Evolutionary conservation across 2,113 vertebrate species (phyloP), one percentile per base, ranked within the genome.

Genomic region (Halcyon malimbica): DNA sequence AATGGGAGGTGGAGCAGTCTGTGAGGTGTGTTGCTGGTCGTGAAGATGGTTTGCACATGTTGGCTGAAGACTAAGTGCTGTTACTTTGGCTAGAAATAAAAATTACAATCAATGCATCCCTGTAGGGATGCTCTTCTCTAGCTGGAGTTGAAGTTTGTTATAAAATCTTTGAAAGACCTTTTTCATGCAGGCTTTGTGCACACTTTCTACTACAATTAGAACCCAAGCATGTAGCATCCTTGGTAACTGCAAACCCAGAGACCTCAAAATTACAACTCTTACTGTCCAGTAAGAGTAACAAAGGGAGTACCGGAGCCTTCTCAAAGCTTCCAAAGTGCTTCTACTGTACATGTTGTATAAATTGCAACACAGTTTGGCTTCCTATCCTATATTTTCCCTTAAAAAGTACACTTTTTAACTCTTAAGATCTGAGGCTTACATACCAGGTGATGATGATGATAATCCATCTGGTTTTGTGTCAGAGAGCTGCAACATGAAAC

Each of bases 1-100:
- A 4, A 17, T 0, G 2, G 37, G 46, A 44, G 63, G 19, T 29
- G n/a, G 31, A n/a, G 16, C 16, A 15, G 2, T 6, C n/a, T 53
- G 17, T 10, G 5, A 0, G 1, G 2, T 4, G 17, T 13, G 44
- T 28, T 16, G 4, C 73, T 62, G n/a, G 5, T 23, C 26, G 0
- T 3, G 2, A 16, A 12, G 5, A 1, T 28, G 65, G 50, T 21
- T 93, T 35, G 46, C n/a, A 11, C 13, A 1, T 4, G 6, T 21
- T 69, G 8, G 31, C 59, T 50, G 23, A 62, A 69, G 54, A 25
- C 11, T 37, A 23, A 0, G 2, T 16, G n/a, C 46, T 39, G 12
- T 46, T 78, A 21, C 39, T 64, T 62, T 78, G 24, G 33, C 48
- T 86, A 51, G 73, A 73, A 89, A 41, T 28, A 41, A 35, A 70